Evolutionary conservation across 1,140 invertebrate species (phyloP).

Genomic region (Diploscapter pachys): DNA sequence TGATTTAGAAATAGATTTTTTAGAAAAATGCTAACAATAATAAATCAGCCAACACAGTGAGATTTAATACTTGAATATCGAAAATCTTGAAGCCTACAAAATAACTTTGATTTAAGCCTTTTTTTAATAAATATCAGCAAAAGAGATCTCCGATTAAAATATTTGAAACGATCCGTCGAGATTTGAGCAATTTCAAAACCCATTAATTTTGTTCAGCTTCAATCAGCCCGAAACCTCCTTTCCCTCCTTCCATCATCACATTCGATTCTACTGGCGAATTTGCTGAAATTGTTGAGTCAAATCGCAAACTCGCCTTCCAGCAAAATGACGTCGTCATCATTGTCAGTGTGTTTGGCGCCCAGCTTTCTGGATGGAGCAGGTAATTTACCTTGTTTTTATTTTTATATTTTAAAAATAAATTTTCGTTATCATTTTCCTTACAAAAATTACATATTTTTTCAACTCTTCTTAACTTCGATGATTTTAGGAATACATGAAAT

Average conservation of each 20-base stretch:
- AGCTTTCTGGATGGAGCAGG: constrained; percentile 36
- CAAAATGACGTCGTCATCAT: constrained; percentile 35
- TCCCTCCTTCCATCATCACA: constrained; percentile 34
- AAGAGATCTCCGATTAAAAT: too few relatives aligned
- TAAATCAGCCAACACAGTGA: background rate
- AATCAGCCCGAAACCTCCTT: constrained; percentile 21
- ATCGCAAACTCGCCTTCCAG: constrained; percentile 10
- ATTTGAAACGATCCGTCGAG: too few relatives aligned
- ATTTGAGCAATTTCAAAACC: too few relatives aligned
- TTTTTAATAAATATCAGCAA: background rate
- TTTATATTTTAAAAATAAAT: background rate
- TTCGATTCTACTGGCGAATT: constrained; percentile 31
- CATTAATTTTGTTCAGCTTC: too few relatives aligned
- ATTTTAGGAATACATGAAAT: too few relatives aligned
- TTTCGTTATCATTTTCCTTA: too few relatives aligned
- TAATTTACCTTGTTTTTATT: constrained; percentile 1
- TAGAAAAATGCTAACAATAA: background rate
- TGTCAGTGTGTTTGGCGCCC: constrained; percentile 37
- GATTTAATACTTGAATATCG: background rate
- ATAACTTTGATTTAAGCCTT: too few relatives aligned
- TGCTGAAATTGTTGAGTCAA: constrained; percentile 32
- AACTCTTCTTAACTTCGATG: too few relatives aligned
- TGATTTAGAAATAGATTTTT: background rate
- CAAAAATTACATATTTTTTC: too few relatives aligned
- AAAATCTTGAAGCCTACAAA: background rate